Conservation (phyloP, 1,140 invertebrate genomes). For the Choristoneura fumiferana region DNA sequence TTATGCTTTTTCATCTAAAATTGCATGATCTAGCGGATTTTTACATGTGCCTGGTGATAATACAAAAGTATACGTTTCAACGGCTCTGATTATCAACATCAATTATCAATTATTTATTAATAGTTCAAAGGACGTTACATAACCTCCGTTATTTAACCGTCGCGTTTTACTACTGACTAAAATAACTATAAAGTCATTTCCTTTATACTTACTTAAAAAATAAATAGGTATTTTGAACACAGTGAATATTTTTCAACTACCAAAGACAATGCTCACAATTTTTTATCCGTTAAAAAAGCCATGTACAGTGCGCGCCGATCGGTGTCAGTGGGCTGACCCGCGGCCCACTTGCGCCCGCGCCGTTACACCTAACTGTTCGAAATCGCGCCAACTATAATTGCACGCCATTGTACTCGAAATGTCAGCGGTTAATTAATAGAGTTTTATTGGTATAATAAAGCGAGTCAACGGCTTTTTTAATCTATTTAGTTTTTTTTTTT, state of each 20-base stretch:
- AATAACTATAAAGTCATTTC: too few species aligned
- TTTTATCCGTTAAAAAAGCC: conserved; percentile 21
- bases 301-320: conserved; percentile 17
- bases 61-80: conserved; percentile 42
- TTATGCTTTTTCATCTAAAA: conserved; percentile 51
- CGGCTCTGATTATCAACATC: too few species aligned
- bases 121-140: too few species aligned
- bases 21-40: conserved; percentile 43
- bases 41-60: conserved; percentile 50
- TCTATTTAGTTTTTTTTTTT: neutral
- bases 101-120: too few species aligned
- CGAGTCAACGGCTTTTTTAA: neutral
- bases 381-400: conserved; percentile 51
- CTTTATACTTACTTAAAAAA: too few species aligned
- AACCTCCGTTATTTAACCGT: too few species aligned
- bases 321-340: conserved; percentile 67
- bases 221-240: too few species aligned
- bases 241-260: neutral
- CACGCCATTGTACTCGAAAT: conserved; percentile 40
- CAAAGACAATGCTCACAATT: conserved; percentile 9
- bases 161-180: too few species aligned
- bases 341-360: conserved; percentile 56
- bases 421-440: conserved; percentile 30
- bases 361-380: conserved; percentile 67
- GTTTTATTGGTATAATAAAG: conserved; percentile 4